Evolutionary conservation across 2,113 vertebrate genomes (phyloP).

Genomic region (Chaetops frenatus): DNA sequence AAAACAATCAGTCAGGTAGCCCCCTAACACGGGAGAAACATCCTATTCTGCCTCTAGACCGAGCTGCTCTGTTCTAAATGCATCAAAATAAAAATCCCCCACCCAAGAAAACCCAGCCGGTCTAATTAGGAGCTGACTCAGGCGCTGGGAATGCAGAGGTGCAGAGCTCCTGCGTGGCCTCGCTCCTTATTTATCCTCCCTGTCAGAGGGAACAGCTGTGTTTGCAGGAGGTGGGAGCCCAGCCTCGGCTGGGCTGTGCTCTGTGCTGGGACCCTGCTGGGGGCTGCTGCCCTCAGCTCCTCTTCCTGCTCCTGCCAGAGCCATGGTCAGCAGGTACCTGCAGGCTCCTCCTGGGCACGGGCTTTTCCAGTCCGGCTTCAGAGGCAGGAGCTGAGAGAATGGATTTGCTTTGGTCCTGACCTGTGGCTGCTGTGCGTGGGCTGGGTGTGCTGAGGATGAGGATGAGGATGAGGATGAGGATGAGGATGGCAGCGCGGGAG

Average conservation of each 20-base stretch:
- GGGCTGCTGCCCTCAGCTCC: not conserved
- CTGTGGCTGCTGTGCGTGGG: not conserved
- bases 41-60: not conserved
- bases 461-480: not conserved
- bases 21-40: not conserved
- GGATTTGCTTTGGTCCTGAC: not conserved
- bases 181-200: slow-evolving; percentile 9
- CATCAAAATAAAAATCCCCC: not conserved
- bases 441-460: not conserved
- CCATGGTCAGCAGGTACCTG: slow-evolving; percentile 55
- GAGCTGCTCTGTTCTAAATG: not conserved
- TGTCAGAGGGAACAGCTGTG: not conserved
- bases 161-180: not conserved
- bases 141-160: not conserved
- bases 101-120: accelerated
- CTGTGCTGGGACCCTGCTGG: not conserved
- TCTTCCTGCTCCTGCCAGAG: not conserved
- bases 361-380: not conserved
- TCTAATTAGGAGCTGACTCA: not conserved
- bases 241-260: not conserved
- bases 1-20: not conserved
- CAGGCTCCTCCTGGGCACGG: slow-evolving; percentile 61
- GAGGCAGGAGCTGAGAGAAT: not conserved
- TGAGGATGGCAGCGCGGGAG: slow-evolving; percentile 42
- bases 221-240: slow-evolving; percentile 39